Percentiles rank a stretch among this genome's conserved stretches.
Evolutionary conservation across 2,888 invertebrate species (phyloP).

Genomic region (Morpho deidamia): DNA sequence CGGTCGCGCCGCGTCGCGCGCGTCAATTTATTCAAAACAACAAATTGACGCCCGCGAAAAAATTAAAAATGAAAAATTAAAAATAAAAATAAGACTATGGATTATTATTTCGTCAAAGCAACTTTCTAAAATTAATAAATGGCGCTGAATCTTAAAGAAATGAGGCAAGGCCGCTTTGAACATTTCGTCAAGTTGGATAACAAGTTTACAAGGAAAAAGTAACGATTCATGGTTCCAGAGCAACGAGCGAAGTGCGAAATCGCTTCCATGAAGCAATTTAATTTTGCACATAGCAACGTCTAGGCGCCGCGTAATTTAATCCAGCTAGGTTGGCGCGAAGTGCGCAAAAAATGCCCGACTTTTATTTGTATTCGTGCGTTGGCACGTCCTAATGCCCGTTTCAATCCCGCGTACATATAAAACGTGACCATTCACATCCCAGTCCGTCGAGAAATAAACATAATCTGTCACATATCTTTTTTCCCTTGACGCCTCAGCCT

Average conservation of each 20-base stretch:
- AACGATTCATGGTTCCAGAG: conserved; percentile 8
- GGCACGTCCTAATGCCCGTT: conserved; percentile 52
- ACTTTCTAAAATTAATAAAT: too few relatives aligned
- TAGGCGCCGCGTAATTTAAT: conserved; percentile 49
- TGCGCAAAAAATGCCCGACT: conserved; percentile 36
- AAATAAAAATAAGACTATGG: too few relatives aligned
- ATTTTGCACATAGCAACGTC: conserved; percentile 38
- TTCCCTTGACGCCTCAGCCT: conserved; percentile 20
- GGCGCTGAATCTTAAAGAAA: background rate
- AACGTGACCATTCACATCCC: conserved; percentile 63
- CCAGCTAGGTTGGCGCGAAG: conserved; percentile 36
- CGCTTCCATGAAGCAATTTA: conserved; percentile 36
- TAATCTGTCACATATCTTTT: conserved; percentile 44
- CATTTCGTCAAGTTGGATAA: conserved; percentile 10
- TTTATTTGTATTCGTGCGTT: conserved; percentile 51
- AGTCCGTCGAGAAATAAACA: conserved; percentile 49
- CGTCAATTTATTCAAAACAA: too few relatives aligned
- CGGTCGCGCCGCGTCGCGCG: too few relatives aligned
- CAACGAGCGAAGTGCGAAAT: conserved; percentile 24
- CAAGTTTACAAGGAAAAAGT: conserved; percentile 12
- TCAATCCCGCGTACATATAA: conserved; percentile 54
- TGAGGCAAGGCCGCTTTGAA: background rate
- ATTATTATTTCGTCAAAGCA: too few relatives aligned
- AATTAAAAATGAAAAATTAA: too few relatives aligned
- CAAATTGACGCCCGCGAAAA: too few relatives aligned